Evolutionary conservation across 2,113 vertebrate species (phyloP), one percentile per base, ranked within the genome.

Genomic region (Xiphorhynchus elegans): DNA sequence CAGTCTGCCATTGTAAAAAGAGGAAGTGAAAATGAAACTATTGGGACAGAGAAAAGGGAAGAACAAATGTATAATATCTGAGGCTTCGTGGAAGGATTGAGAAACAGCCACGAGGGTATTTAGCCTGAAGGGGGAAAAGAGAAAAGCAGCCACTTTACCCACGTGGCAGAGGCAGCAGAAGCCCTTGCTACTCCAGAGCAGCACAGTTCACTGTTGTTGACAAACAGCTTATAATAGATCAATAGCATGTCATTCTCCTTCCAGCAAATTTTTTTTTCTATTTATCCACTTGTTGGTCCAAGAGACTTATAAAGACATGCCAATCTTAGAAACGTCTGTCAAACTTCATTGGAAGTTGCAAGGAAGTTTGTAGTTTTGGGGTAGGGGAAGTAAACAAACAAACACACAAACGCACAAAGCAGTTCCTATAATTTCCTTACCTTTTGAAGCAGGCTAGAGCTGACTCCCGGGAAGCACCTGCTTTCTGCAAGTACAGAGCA

Each of bases 1-100:
- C 21, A 49, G 24, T 17, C 39, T 4, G 2, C 9, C 2, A 0
- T 6, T 1, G 15, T 29, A 11, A 60, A 60, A 62, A 58, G 13
- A 42, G 9, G 7, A 69, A 73, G 24, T 2, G 1, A 66, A 80
- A 81, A 83, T 52, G 7, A 52, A 67, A 67, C 21, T 44, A 1
- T 13, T 59, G 42, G 39, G 26, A 49, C 20, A 37, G 50, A 74
- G 50, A 63, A 77, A 78, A 81, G 35, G 26, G 23, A 81, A 53
- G 33, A 53, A 58, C 17, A 60, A 37, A 59, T 24, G 17, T 62
- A 6, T 24, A 16, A 11, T 11, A 66, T 52, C 21, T 50, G 64
- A 58, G 31, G 7, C 74, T 92, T 62, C n/a, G 33, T 78, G 68
- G 35, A 62, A 68, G n/a, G 55, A 62, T 25, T 81, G 50, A 70